Base-by-base conservation (phyloP, 1,140 invertebrate species). In the Hypothenemus hampei region DNA sequence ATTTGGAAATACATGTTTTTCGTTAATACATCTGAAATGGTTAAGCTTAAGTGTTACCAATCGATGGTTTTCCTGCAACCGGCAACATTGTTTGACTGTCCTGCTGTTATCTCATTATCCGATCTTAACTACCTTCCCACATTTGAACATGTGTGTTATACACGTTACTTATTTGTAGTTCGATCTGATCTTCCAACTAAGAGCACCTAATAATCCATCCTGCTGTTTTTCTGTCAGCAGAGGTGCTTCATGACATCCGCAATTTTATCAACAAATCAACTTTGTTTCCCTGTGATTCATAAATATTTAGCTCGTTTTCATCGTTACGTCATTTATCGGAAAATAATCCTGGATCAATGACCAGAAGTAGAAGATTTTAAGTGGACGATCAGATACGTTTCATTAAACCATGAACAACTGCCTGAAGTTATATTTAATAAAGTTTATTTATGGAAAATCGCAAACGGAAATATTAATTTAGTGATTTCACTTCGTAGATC, bases 131-230 rank as follows among this genome's bases (percentile, higher is more conserved):
- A 49, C 54, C 45, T 57, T 57, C 54, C 54, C 54, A 57, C 54
- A 57, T 57, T 57, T 57, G 36, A 57, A 57, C 54, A 57, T 57
- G 54, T 57, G 45, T 57, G 54, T 57, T 49, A 57, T 57, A 57
- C 54, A 57, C 54, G 46, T 55, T 57, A 57, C 54, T 57, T 57
- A 57, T 57, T 57, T 57, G 54, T 57, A 57, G 39, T 43, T 41
- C 40, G 54, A 57, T 57, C 26, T 44, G 54, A 57, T 57, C 54
- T 49, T n/a, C 46, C 23, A 33, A 31, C 43, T 48, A 49, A 49
- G 46, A 57, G 54, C 54, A 47, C 52, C 52, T 55, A 55, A 55
- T 55, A 55, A 55, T 24, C 19, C 26, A 37, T 55, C 43, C 52
- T 53, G 40, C 52, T 22, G 52, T 46, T 55, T 55, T 49, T 46